Evolutionary conservation across 2,113 vertebrate species (phyloP).

Genomic region (Lutjanus erythropterus): DNA sequence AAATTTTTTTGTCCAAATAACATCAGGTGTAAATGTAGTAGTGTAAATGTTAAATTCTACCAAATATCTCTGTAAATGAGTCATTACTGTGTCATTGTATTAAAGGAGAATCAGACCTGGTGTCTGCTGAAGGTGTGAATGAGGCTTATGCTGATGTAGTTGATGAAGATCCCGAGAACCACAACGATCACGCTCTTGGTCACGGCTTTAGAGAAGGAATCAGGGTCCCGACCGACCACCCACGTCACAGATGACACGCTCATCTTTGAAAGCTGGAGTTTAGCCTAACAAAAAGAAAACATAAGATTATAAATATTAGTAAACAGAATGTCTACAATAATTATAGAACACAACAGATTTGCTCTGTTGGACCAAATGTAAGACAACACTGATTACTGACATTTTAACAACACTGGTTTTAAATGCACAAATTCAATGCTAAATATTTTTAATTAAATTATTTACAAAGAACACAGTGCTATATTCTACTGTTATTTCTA

Average conservation of each 20-base stretch:
- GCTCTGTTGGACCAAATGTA: not conserved
- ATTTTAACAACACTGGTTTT: not conserved
- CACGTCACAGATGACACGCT: conserved; percentile 40
- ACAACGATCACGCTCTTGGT: conserved; percentile 77
- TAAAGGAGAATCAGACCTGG: conserved; percentile 47
- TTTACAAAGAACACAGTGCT: too few species aligned
- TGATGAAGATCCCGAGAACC: conserved; percentile 75
- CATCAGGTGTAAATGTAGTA: too few species aligned
- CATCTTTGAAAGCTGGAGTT: conserved; percentile 40
- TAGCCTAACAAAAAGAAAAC: not conserved
- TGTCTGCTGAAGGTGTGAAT: conserved; percentile 78
- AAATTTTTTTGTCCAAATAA: too few species aligned
- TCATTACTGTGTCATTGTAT: not conserved
- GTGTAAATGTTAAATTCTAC: too few species aligned
- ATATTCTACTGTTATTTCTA: too few species aligned
- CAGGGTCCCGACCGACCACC: conserved; percentile 48
- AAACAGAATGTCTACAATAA: too few species aligned
- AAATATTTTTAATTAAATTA: too few species aligned
- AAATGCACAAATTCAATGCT: too few species aligned
- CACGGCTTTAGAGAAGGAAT: conserved; percentile 70
- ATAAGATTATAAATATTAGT: not conserved
- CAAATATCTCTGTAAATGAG: too few species aligned
- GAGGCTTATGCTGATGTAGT: conserved; percentile 77
- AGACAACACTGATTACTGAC: not conserved
- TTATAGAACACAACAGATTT: too few species aligned